A percentile compares a stretch with the other conserved stretches of the same genome.
These are phyloP conservation scores for human DNA, from an alignment of 2,113 vertebrate genomes.

Conservation along the genomic window GRCh38 chr1:79192001-79192500, in stretches of 20 bases:
- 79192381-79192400: background rate
- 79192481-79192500: background rate
- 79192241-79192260: background rate
- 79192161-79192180: background rate
- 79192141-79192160: background rate
- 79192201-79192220: background rate
- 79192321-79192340: background rate
- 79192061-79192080: slow-evolving; percentile 15
- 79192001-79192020: background rate
- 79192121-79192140: background rate
- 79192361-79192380: background rate
- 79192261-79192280: background rate
- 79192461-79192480: background rate
- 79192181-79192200: background rate
- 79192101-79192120: background rate
- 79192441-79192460: background rate
- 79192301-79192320: background rate
- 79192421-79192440: background rate
- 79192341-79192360: background rate
- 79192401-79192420: background rate
- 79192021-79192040: background rate
- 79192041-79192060: background rate
- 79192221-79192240: background rate
- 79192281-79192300: background rate
- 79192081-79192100: background rate